Evolutionary conservation across 2,797 vertebrate species (phyloP), one percentile per base, ranked within the genome.

Genomic region (Sardinella longiceps): DNA sequence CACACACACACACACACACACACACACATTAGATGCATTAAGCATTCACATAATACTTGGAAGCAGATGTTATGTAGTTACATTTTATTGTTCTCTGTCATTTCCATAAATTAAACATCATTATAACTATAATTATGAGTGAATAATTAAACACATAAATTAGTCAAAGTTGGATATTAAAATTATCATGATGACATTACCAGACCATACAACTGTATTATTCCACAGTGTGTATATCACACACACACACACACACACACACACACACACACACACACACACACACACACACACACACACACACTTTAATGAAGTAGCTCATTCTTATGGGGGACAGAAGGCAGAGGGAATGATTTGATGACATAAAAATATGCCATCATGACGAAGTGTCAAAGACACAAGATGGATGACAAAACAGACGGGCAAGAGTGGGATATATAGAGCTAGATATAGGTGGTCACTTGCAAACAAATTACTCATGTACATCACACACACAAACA

Each of bases 111-210:
- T 88, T 33, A 88, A 87, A 90, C 90, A 93, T 93, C 88, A 92
- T 91, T 91, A 88, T 77, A 87, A 89, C 88, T 87, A 88, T 92
- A 89, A 91, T 85, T 85, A 92, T 87, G 90, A 90, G 91, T 93
- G 91, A 90, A 87, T 89, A 84, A 91, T 92, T 90, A 90, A 89
- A 89, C 87, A 85, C 87, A 88, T 82, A 87, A 91, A 90, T 89
- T 91, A 91, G 85, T 87, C 80, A 87, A 87, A 82, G 60, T 80
- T 81, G 82, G 80, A n/a, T 84, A 23, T 85, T 28, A 82, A 88
- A 80, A 53, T 84, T 84, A 39, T 74, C 18, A 3, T 6, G 39
- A 74, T 33, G 30, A 37, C 66, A 74, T 39, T 18, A 74, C 30
- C 0, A 74, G 30, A 15, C 30, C 66, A 74, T 30, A 28, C 25